A percentile compares a stretch with the other conserved stretches of the same genome.
Evolutionary conservation across 2,888 invertebrate species (phyloP).

Genomic region (Melinaea menophilus): DNA sequence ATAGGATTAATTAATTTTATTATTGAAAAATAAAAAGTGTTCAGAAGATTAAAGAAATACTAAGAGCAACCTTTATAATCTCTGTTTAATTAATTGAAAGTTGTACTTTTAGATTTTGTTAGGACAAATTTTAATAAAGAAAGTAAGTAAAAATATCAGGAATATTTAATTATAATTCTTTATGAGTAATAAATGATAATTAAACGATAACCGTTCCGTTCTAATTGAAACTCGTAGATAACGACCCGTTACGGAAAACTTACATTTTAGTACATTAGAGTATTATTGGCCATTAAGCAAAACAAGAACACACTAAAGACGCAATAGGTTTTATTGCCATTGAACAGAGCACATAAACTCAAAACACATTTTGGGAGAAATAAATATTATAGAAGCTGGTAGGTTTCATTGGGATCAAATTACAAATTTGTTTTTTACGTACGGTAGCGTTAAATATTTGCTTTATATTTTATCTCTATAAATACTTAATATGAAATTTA

Average conservation of each 20-base stretch:
- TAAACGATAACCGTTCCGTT: constrained; percentile 44
- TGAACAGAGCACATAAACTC: background rate
- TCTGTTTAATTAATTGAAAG: no score
- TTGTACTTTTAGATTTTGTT: background rate
- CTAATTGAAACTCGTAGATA: constrained; percentile 61
- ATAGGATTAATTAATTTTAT: no score
- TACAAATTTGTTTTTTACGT: no score
- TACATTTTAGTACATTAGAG: constrained; percentile 68
- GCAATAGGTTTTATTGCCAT: constrained; percentile 19
- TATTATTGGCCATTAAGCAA: constrained; percentile 65
- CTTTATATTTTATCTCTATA: no score
- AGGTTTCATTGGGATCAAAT: no score
- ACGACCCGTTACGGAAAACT: constrained; percentile 64
- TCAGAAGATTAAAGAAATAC: no score
- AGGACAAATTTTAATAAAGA: background rate
- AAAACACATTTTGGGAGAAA: background rate
- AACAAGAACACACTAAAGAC: constrained; percentile 57
- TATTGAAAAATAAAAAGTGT: no score
- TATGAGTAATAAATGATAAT: constrained; percentile 56
- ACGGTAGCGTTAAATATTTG: no score
- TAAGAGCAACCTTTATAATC: no score
- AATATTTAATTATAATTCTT: background rate
- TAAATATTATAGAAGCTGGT: no score
- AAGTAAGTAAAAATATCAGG: background rate
- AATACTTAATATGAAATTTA: no score